phyloP scores from a whole-genome alignment of 2,888 invertebrate species.

The Drosophila paranaensis region DNA sequence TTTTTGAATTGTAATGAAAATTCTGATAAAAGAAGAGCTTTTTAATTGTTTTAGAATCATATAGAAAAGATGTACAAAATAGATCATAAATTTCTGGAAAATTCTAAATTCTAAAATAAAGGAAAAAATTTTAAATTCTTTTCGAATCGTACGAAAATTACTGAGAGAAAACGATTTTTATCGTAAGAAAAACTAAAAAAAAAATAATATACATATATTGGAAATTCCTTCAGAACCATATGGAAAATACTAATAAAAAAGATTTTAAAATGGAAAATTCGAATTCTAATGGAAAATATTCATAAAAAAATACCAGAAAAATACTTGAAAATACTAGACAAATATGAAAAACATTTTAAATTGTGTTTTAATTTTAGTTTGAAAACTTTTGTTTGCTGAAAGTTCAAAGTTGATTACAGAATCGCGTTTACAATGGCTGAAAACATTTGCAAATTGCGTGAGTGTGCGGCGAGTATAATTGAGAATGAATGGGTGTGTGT shows the following conservation, averaged over 20 bases:
- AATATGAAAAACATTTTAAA: conserved; percentile 21
- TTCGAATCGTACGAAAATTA: too few species aligned
- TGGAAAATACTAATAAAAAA: too few species aligned
- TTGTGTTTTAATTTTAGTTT: conserved; percentile 26
- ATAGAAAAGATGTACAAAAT: too few species aligned
- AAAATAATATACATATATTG: too few species aligned
- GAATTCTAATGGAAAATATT: too few species aligned
- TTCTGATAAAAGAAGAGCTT: neutral
- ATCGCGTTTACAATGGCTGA: conserved; percentile 31
- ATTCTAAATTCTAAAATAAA: neutral
- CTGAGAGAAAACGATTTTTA: too few species aligned
- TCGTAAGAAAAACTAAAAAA: too few species aligned
- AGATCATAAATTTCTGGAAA: neutral
- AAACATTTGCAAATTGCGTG: conserved; percentile 14
- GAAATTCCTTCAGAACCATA: too few species aligned
- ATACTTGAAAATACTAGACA: too few species aligned
- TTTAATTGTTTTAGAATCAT: too few species aligned
- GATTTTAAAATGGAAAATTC: too few species aligned
- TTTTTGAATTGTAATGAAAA: neutral
- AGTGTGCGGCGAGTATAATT: conserved; percentile 14
- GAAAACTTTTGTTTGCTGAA: neutral
- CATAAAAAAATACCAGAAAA: too few species aligned
- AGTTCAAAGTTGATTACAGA: conserved; percentile 39
- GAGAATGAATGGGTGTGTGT: conserved; percentile 11
- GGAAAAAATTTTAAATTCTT: conserved; percentile 3